These are phyloP conservation scores for Pteropus alecto DNA, from an alignment of 2,113 vertebrate species.

Conservation along the genomic window DNA sequence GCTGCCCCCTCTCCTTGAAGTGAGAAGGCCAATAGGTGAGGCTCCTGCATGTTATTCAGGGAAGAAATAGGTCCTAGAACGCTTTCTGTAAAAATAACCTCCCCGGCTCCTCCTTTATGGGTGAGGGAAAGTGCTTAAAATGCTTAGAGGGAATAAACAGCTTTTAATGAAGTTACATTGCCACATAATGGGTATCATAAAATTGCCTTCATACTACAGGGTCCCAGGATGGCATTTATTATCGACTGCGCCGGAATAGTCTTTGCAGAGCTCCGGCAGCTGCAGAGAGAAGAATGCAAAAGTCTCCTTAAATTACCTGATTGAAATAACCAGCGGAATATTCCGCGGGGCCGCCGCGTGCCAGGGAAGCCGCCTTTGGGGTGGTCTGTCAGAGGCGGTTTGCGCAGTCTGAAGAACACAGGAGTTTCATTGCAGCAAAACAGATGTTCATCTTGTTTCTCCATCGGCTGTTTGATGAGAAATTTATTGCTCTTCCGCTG, in stretches of 20 bases:
- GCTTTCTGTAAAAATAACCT: constrained; percentile 66
- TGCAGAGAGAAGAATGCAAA: constrained; percentile 83
- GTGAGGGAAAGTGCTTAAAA: constrained; percentile 86
- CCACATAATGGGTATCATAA: constrained; percentile 90
- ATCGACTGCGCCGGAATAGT: constrained; percentile 85
- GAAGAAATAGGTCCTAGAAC: constrained; percentile 44
- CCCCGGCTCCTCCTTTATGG: constrained; percentile 80
- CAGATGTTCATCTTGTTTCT: constrained; percentile 92
- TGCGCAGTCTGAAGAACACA: constrained; percentile 84
- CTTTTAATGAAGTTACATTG: constrained; percentile 92
- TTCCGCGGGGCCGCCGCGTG: constrained; percentile 74
- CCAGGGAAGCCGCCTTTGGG: constrained; percentile 83
- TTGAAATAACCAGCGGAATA: constrained; percentile 84
- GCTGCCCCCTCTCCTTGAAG: not conserved
- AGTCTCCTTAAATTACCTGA: constrained; percentile 88
- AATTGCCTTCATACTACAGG: constrained; percentile 87
- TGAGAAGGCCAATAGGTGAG: not conserved
- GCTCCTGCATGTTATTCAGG: not conserved
- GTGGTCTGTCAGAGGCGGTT: constrained; percentile 86
- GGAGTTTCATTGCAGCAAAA: constrained; percentile 90
- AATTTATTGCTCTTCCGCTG: constrained; percentile 91
- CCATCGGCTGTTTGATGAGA: constrained; percentile 91
- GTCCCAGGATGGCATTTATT: constrained; percentile 89
- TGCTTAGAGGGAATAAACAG: constrained; percentile 90
- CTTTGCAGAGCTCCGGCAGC: constrained; percentile 82